These are phyloP conservation scores for Drosophila ironensis DNA, from an alignment of 1,140 invertebrate genomes.

Conservation along the genomic window DNA sequence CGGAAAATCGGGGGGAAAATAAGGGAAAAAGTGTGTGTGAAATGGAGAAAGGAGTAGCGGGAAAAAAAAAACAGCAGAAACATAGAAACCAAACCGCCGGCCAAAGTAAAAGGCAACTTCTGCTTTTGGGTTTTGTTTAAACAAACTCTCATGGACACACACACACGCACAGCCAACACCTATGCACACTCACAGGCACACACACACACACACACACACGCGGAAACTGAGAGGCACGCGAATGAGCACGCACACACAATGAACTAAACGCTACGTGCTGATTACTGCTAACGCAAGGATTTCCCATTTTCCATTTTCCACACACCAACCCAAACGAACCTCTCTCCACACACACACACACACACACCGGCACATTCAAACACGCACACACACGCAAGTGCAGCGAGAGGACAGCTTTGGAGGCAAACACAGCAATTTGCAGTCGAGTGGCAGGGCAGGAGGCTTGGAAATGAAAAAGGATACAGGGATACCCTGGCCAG, in stretches of 20 bases:
- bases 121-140: conserved; percentile 55
- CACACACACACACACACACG: conserved; percentile 11
- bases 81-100: background rate
- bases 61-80: background rate
- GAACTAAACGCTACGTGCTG: conserved; percentile 76
- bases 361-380: background rate
- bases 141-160: conserved; percentile 52
- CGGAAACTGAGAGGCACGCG: conserved; percentile 21
- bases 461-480: background rate
- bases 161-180: conserved; percentile 4
- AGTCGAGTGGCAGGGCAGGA: conserved; percentile 3
- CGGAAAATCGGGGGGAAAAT: background rate
- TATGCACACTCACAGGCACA: background rate
- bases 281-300: conserved; percentile 79
- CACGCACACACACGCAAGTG: background rate
- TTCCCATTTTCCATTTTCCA: conserved; percentile 22
- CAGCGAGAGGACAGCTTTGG: conserved; percentile 33
- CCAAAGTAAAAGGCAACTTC: conserved; percentile 32
- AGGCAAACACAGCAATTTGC: conserved; percentile 48
- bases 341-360: conserved; percentile 4
- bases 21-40: background rate
- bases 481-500: background rate
- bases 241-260: conserved; percentile 67
- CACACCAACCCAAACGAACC: no score
- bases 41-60: background rate